Percentiles rank a stretch among this genome's conserved stretches.
Evolutionary conservation across 2,113 vertebrate species (phyloP).

Genomic region (Apeltes quadracus): DNA sequence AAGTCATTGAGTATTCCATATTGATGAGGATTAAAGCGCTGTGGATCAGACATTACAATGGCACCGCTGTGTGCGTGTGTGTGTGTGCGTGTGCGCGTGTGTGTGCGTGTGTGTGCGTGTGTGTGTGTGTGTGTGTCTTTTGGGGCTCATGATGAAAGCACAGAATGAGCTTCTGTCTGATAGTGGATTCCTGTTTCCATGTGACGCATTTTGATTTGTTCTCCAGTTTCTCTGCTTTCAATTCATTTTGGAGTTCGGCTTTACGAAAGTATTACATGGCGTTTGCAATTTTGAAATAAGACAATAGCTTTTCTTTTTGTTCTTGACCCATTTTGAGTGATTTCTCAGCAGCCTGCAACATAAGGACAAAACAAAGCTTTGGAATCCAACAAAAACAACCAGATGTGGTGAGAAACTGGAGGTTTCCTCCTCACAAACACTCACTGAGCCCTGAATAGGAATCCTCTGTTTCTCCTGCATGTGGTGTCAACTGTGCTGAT

Average conservation of each 20-base stretch:
- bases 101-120: constrained; percentile 20
- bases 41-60: constrained; percentile 62
- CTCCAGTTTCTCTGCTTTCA: not conserved
- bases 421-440: constrained; percentile 25
- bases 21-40: constrained; percentile 69
- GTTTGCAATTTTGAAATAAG: constrained; percentile 7
- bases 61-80: constrained; percentile 25
- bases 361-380: constrained; percentile 20
- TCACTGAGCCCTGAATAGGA: constrained; percentile 27
- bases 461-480: constrained; percentile 9
- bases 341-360: constrained; percentile 22
- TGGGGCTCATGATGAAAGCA: no score
- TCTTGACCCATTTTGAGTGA: constrained; percentile 26
- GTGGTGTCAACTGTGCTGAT: not conserved
- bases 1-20: constrained; percentile 76
- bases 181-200: constrained; percentile 13
- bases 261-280: not conserved
- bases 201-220: constrained; percentile 1
- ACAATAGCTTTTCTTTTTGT: constrained; percentile 13
- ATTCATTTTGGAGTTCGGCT: not conserved
- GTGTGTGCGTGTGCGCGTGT: constrained; percentile 9
- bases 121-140: constrained; percentile 13
- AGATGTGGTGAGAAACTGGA: constrained; percentile 38
- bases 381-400: constrained; percentile 38
- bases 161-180: not conserved